Evolutionary conservation across 2,888 invertebrate species (phyloP), one percentile per base, ranked within the genome.

Genomic region (Apamea monoglypha): DNA sequence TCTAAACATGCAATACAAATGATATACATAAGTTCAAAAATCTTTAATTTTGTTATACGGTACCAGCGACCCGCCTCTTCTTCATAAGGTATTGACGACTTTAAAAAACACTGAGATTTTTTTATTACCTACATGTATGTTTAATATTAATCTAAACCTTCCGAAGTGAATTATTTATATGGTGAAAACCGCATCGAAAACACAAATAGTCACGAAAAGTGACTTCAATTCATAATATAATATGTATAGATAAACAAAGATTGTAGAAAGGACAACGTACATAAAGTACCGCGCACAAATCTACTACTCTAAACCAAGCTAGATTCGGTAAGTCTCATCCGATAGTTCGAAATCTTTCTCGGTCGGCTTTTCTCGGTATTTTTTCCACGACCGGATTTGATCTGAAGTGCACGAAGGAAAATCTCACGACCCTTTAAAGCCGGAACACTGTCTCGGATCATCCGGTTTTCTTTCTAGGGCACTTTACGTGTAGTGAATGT

Each of bases 401-500:
- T 67, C 66, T 75, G 74, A 85, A 85, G 86, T 81, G 71, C 67
- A 64, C 61, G 78, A 40, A 56, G 72, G 74, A 85, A 85, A 84
- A 85, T 85, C 85, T 74, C 74, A 47, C 78, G 82, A 74, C 71
- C 82, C 71, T 78, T 75, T 75, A 84, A 78, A 75, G 72, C 82
- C 86, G 72, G 86, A 73, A 86, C 69, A 75, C 68, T 63, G 72
- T 68, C 63, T 72, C 61, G 82, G 86, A 85, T 85, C 78, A 84
- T 84, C 86, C 78, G 86, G 86, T 72, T 74, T 85, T 74, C 69
- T 74, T 85, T 81, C 63, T 70, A 82, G 72, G 68, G 67, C 64
- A 85, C 86, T 85, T 85, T 74, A 85, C 74, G 82, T 64, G 32
- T 67, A 59, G 78, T 63, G 56, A 73, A 83, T 69, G 80, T 70